Conservation (phyloP, 53 echinoderm and acorn worm genomes). For the Holothuria scabra region DNA sequence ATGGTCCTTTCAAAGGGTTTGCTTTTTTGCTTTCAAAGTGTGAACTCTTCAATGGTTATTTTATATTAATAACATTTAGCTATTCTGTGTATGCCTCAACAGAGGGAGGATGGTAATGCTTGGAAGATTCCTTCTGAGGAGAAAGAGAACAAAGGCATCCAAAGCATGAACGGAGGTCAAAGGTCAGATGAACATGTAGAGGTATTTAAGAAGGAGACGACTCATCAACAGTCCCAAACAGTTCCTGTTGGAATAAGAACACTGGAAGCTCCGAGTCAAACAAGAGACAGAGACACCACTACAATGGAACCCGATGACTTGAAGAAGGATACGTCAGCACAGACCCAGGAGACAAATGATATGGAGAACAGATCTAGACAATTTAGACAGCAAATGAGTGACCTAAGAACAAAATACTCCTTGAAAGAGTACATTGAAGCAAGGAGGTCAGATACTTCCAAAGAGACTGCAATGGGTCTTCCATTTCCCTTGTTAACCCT, state of each 20-base stretch:
- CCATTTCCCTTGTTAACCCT: constrained; percentile 27
- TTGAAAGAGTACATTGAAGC: constrained; percentile 9
- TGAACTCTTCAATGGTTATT: too few relatives aligned
- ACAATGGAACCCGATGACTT: background rate
- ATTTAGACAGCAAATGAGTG: background rate
- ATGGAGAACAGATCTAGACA: background rate
- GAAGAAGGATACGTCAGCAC: background rate
- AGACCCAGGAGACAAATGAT: background rate
- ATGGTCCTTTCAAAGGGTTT: too few relatives aligned
- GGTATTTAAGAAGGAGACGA: background rate
- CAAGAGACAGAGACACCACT: background rate
- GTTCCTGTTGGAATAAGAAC: constrained; percentile 6
- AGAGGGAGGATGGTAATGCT: too few relatives aligned
- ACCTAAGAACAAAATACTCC: background rate
- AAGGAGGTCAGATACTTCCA: background rate
- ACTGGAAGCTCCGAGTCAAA: background rate
- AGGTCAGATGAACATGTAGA: too few relatives aligned
- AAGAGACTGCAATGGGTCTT: background rate
- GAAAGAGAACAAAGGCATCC: too few relatives aligned
- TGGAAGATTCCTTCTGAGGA: too few relatives aligned
- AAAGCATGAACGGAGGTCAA: too few relatives aligned
- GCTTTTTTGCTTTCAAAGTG: too few relatives aligned
- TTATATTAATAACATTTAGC: too few relatives aligned
- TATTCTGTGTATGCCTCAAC: too few relatives aligned
- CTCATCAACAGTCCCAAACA: constrained; percentile 14